phyloP scores from a whole-genome alignment of 2,797 vertebrate genomes.

The Gymnoscopelus microlampas region DNA sequence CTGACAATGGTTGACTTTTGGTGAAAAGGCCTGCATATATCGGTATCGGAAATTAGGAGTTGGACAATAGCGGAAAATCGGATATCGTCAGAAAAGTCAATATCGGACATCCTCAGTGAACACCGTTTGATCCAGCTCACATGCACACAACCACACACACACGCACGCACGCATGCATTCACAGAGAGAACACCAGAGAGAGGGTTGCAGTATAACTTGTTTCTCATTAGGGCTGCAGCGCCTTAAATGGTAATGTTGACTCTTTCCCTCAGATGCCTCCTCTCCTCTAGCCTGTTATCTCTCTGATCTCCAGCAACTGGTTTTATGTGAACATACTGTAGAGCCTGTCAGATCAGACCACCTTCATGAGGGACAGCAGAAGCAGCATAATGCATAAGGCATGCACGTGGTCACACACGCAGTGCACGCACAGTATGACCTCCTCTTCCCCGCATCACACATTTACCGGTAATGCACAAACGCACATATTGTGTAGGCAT shows the following conservation, averaged over 20 bases:
- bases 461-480: slow-evolving; percentile 12
- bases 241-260: slow-evolving; percentile 13
- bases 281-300: slow-evolving; percentile 29
- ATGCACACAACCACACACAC: neutral
- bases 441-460: neutral
- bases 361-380: neutral
- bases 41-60: too few relatives aligned
- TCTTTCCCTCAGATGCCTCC: slow-evolving; percentile 27
- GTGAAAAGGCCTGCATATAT: too few relatives aligned
- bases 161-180: neutral
- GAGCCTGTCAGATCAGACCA: slow-evolving; percentile 44
- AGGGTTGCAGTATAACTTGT: neutral
- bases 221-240: slow-evolving; percentile 2
- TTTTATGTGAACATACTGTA: slow-evolving; percentile 45
- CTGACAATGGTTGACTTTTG: too few relatives aligned
- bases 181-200: neutral
- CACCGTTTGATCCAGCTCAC: neutral
- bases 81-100: too few relatives aligned
- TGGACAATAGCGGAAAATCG: too few relatives aligned
- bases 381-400: too few relatives aligned
- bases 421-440: too few relatives aligned
- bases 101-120: too few relatives aligned
- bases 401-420: too few relatives aligned
- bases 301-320: slow-evolving; percentile 41
- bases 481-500: too few relatives aligned